Evolutionary conservation across 2,888 invertebrate genomes (phyloP).

Genomic region (Eristalinus aeneus): DNA sequence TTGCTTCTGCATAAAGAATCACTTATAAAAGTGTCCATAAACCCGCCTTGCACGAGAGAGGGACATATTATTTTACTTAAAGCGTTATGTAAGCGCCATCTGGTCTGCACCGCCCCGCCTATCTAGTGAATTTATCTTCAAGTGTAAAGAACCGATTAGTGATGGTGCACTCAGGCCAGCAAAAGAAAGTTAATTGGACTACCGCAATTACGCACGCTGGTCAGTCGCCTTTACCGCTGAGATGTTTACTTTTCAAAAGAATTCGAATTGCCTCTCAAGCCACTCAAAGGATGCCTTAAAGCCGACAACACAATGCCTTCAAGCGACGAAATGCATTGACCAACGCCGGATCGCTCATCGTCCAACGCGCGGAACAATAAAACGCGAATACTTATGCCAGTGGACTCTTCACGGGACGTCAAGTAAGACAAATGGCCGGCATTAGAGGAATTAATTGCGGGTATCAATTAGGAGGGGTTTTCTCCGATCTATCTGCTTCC

Average conservation of each 20-base stretch:
- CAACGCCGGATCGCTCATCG: neutral
- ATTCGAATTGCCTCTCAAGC: neutral
- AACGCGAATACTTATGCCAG: neutral
- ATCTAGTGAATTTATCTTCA: neutral
- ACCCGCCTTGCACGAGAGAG: neutral
- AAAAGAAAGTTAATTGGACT: neutral
- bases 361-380: neutral
- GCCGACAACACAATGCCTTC: neutral
- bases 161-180: neutral
- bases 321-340: neutral
- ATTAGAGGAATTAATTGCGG: conserved; percentile 5
- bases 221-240: neutral
- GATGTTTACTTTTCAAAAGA: neutral
- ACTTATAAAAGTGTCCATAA: neutral
- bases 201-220: neutral
- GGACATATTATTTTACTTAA: too few relatives aligned
- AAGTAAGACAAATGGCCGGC: conserved; percentile 2
- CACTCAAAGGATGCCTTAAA: neutral
- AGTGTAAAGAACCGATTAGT: conserved; percentile 2
- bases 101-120: neutral
- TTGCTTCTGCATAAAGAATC: too few relatives aligned
- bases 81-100: neutral
- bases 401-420: conserved; percentile 1
- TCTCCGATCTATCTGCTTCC: neutral
- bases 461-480: neutral